Evolutionary conservation across 2,113 vertebrate genomes (phyloP).

Genomic region (Lontra canadensis): DNA sequence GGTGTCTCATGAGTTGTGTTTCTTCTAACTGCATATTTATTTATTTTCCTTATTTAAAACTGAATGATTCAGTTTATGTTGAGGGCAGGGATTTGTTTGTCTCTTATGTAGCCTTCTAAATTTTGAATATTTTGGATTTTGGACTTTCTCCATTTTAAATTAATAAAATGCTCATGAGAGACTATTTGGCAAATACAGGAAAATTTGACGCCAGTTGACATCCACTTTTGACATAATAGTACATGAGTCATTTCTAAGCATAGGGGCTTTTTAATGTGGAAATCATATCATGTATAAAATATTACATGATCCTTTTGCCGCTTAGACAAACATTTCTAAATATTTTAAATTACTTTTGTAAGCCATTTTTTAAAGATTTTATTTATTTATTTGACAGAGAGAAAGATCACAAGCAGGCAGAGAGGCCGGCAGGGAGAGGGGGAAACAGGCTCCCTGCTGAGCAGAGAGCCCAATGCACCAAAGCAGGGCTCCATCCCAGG

Average conservation of each 20-base stretch:
- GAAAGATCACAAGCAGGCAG: too few relatives aligned
- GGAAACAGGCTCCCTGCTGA: too few relatives aligned
- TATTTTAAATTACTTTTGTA: background rate
- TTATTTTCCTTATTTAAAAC: background rate
- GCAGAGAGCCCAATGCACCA: too few relatives aligned
- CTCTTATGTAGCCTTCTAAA: background rate
- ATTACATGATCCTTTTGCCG: background rate
- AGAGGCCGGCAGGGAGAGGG: too few relatives aligned
- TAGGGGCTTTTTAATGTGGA: background rate
- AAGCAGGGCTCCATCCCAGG: too few relatives aligned
- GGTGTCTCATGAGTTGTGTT: background rate
- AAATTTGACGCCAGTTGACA: background rate
- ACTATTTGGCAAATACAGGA: background rate
- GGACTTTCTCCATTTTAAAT: background rate
- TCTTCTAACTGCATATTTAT: background rate
- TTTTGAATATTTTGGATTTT: background rate
- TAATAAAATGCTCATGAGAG: background rate
- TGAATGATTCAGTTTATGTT: background rate
- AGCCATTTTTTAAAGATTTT: background rate
- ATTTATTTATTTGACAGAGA: too few relatives aligned
- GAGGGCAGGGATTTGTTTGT: background rate
- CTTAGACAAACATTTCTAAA: background rate
- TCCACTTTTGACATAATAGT: background rate
- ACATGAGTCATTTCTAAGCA: background rate
- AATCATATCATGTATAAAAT: background rate